These are phyloP conservation scores for Drosophila eohydei DNA, from an alignment of 2,888 invertebrate genomes.

Conservation along the genomic window DNA sequence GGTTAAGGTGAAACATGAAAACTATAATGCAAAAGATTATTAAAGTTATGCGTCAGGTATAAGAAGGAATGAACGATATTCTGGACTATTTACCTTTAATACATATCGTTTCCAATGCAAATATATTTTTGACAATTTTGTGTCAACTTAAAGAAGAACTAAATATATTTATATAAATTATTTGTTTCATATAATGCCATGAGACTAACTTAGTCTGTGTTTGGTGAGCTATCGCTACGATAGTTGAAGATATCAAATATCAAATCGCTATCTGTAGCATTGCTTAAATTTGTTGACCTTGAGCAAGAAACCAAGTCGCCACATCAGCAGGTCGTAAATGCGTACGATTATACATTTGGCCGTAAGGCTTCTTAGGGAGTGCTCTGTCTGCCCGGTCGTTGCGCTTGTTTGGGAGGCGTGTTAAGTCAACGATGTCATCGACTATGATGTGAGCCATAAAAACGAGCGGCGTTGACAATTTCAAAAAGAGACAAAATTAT, in stretches of 20 bases:
- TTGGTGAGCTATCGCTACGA: too few species aligned
- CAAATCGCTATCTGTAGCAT: neutral
- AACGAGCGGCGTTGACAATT: conserved; percentile 51
- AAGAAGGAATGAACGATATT: too few species aligned
- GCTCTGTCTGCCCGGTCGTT: neutral
- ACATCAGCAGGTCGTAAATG: conserved; percentile 50
- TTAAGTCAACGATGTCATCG: conserved; percentile 47
- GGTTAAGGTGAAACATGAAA: too few species aligned
- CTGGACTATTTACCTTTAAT: too few species aligned
- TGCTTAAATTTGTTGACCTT: conserved; percentile 6
- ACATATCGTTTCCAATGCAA: too few species aligned
- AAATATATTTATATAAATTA: too few species aligned
- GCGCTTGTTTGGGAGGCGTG: conserved; percentile 29
- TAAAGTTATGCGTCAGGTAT: too few species aligned
- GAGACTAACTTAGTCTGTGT: too few species aligned
- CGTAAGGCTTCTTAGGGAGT: conserved; percentile 24
- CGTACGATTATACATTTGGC: conserved; percentile 21
- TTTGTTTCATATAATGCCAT: too few species aligned
- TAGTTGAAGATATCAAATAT: neutral
- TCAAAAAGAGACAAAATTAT: conserved; percentile 14
- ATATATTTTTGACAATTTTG: too few species aligned
- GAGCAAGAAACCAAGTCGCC: conserved; percentile 8
- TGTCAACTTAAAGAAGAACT: too few species aligned
- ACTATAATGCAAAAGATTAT: too few species aligned
- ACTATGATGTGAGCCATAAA: conserved; percentile 45